phyloP scores from a whole-genome alignment of 2,113 vertebrate genomes.

The Chelonoidis abingdonii region DNA sequence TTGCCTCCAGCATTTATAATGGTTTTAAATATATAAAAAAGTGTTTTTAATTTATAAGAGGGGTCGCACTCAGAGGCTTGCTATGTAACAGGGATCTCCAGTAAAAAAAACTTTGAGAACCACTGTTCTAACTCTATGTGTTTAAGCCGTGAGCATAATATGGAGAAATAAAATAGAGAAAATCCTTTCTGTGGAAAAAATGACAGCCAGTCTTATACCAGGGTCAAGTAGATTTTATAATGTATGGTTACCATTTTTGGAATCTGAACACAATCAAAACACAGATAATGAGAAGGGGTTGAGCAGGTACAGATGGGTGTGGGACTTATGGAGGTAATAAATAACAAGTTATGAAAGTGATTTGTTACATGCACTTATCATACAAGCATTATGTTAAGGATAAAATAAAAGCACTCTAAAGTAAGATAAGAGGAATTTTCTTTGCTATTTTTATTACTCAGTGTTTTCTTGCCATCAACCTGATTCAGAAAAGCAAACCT shows the following conservation, averaged over 20 bases:
- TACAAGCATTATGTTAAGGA: not conserved
- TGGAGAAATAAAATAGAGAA: not conserved
- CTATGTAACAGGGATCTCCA: too few relatives aligned
- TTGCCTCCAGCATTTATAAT: too few relatives aligned
- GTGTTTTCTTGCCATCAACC: not conserved
- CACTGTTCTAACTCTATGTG: not conserved
- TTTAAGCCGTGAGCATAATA: not conserved
- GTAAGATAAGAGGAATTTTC: not conserved
- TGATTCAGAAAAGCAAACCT: not conserved
- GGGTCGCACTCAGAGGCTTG: too few relatives aligned
- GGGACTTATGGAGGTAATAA: not conserved
- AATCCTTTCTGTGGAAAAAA: not conserved
- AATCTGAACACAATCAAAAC: not conserved
- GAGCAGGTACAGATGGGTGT: not conserved
- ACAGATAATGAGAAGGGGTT: not conserved
- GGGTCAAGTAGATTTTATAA: not conserved
- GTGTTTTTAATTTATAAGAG: too few relatives aligned
- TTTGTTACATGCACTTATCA: not conserved
- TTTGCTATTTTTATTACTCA: not conserved
- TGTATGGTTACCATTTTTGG: not conserved
- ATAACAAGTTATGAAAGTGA: not conserved
- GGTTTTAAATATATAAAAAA: too few relatives aligned
- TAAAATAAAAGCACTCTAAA: not conserved
- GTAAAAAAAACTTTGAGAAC: too few relatives aligned
- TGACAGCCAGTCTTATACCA: not conserved